Evolutionary conservation across 2,888 invertebrate genomes (phyloP), one percentile per base, ranked within the genome.

Genomic region (Brenthis ino): DNA sequence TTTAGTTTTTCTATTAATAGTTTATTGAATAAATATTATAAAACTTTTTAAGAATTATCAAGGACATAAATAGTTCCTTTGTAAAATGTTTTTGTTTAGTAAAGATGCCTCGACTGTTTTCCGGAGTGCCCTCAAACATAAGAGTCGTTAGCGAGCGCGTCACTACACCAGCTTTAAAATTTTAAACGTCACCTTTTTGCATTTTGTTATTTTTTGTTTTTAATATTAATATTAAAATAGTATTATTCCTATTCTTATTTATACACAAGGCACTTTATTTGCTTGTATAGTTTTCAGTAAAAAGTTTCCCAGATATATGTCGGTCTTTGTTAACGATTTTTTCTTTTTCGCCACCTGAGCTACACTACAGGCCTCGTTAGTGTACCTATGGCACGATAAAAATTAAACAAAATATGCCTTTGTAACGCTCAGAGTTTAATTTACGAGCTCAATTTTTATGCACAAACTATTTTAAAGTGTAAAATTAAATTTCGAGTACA

Each of bases 131-230:
- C 74, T 81, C 75, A 69, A 72, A 67, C 76, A 73, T 69, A 72
- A 84, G 83, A 73, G 81, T 78, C 79, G 81, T 85, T 84, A 82
- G 81, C 76, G 74, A 75, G 68, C 67, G 47, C 61, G 61, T 72
- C 70, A 69, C 68, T 65, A 69, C 20, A 65, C 53, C 57, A 58
- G 67, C 63, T 63, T 70, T 65, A 65, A 48, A 72, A 67, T 63
- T 70, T 68, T 68, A 67, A 74, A 70, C 55, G 67, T 70, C 61
- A 68, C 48, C 63, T 48, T 47, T 69, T 65, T 37, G 16, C 53
- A 63, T 53, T 54, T 53, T 53, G 28, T 53, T 16, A 50, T 48
- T 20, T 64, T 57, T 57, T 54, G n/a, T 14, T 13, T 6, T 63
- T 43, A 53, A 63, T 53, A 54, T n/a, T n/a, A 60, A 60, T 53